These are phyloP conservation scores for Lasioglossum zephyrum DNA, from an alignment of 2,888 invertebrate species.

Conservation along the genomic window DNA sequence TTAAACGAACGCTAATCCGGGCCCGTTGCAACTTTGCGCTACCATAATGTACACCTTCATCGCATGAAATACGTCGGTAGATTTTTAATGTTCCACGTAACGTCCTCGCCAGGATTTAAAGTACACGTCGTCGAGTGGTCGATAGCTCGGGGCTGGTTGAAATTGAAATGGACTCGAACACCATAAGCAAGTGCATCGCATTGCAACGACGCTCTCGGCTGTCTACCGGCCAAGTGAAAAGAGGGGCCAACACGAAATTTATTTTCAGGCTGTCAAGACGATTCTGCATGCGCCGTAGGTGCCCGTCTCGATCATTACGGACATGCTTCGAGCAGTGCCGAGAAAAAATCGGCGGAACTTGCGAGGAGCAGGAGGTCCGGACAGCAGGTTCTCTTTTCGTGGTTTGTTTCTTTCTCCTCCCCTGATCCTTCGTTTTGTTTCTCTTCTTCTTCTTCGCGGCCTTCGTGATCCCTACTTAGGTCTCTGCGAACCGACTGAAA, in stretches of 20 bases:
- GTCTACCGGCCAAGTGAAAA: conserved; percentile 16
- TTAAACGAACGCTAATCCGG: background rate
- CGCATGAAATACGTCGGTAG: background rate
- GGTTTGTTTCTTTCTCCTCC: background rate
- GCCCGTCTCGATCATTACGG: conserved; percentile 64
- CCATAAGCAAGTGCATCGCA: conserved; percentile 10
- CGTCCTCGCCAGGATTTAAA: background rate
- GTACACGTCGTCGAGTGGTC: background rate
- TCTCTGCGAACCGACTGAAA: conserved; percentile 43
- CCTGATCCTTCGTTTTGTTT: conserved; percentile 4
- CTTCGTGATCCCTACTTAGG: conserved; percentile 50
- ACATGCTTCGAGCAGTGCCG: conserved; percentile 41
- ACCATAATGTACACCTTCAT: background rate
- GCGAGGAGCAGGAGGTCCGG: conserved; percentile 10
- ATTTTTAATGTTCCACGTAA: background rate
- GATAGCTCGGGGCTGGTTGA: background rate
- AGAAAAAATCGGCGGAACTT: conserved; percentile 45
- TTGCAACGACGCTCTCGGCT: background rate
- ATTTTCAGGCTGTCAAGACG: conserved; percentile 67
- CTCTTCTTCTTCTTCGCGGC: conserved; percentile 34
- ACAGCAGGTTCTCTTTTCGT: conserved; percentile 28
- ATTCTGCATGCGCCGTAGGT: conserved; percentile 65
- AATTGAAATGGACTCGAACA: conserved; percentile 39
- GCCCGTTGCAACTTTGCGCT: background rate
- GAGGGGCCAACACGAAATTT: conserved; percentile 57